phyloP scores from a whole-genome alignment of 1,140 invertebrate species.

The Neodiprion virginianus region DNA sequence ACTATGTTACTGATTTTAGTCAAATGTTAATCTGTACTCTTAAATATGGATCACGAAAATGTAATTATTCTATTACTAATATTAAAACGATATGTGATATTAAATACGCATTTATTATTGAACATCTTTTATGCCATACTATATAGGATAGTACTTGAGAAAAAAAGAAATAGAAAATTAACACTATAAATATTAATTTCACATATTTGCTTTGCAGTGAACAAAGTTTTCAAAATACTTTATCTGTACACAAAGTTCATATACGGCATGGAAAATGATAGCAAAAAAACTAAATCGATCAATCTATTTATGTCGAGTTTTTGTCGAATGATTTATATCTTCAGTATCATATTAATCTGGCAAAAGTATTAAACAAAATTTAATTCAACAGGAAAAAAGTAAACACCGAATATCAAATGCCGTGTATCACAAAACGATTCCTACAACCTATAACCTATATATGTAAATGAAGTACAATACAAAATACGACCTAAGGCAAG shows the following conservation, averaged over 20 bases:
- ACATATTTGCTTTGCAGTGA: not conserved
- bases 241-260: not conserved
- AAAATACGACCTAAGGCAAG: not conserved
- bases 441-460: not conserved
- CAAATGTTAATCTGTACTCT: slow-evolving; percentile 29
- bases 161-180: slow-evolving; percentile 13
- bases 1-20: slow-evolving; percentile 29
- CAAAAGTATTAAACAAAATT: too few relatives aligned
- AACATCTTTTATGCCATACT: not conserved
- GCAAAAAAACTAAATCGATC: not conserved
- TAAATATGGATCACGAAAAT: slow-evolving; percentile 30
- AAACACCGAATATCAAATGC: not conserved
- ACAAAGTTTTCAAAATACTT: not conserved
- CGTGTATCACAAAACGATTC: not conserved
- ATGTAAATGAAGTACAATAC: not conserved
- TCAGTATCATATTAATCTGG: too few relatives aligned
- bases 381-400: too few relatives aligned
- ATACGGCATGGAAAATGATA: not conserved
- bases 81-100: slow-evolving; percentile 8
- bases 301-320: too few relatives aligned
- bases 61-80: slow-evolving; percentile 26
- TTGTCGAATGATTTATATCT: too few relatives aligned
- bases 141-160: not conserved
- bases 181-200: slow-evolving; percentile 9
- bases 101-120: not conserved